Percentiles rank a stretch among this genome's conserved stretches.
Evolutionary conservation across 2,888 invertebrate species (phyloP).

Genomic region (Xylota segnis): DNA sequence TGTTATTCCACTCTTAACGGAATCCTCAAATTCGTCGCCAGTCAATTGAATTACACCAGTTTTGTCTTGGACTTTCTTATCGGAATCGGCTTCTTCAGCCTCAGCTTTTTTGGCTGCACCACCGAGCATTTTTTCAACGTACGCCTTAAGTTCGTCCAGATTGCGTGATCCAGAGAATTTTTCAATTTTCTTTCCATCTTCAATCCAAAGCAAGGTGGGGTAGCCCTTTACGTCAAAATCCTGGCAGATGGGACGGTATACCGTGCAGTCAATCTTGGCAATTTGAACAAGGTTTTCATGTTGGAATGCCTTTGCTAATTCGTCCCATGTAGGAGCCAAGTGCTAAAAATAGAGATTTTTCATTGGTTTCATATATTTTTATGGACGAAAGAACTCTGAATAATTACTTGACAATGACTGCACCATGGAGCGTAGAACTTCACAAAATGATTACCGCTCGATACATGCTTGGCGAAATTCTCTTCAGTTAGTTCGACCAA

Average conservation of each 20-base stretch:
- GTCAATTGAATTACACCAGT: conserved; percentile 85
- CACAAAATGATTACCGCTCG: conserved; percentile 92
- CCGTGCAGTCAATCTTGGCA: conserved; percentile 94
- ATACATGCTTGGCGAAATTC: conserved; percentile 90
- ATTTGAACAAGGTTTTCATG: conserved; percentile 89
- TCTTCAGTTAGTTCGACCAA: conserved; percentile 91
- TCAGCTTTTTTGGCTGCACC: conserved; percentile 78
- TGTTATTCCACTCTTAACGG: conserved; percentile 89
- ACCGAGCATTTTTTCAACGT: conserved; percentile 89
- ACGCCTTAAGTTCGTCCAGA: conserved; percentile 89
- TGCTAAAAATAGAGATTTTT: conserved; percentile 85
- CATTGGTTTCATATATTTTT: conserved; percentile 12
- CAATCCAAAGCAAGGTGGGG: conserved; percentile 94
- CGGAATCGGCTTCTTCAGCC: conserved; percentile 12
- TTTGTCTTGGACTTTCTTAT: conserved; percentile 78
- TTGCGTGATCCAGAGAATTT: conserved; percentile 89
- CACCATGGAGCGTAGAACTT: conserved; percentile 98
- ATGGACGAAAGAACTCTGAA: background rate
- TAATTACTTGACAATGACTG: conserved; percentile 90
- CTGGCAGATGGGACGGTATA: conserved; percentile 90
- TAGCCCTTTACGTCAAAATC: conserved; percentile 94
- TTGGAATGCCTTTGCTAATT: conserved; percentile 89
- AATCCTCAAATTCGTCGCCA: conserved; percentile 90
- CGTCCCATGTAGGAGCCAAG: conserved; percentile 94
- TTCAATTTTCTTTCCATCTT: conserved; percentile 94